Evolutionary conservation across 2,888 invertebrate species (phyloP).

Genomic region (Drosophila kuntzei): DNA sequence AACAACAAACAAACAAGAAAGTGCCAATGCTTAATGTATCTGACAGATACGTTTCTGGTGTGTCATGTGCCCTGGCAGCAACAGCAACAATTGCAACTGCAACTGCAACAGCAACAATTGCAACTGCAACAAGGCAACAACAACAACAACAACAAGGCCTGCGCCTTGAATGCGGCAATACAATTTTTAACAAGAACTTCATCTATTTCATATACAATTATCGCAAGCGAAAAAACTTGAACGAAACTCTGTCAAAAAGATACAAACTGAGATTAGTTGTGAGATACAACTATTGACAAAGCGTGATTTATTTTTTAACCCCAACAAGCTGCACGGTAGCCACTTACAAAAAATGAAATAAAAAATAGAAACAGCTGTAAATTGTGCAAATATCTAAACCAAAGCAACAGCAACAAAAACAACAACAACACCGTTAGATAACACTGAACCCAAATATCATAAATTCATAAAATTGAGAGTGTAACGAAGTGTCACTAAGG

Average conservation of each 20-base stretch:
- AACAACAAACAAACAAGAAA: slow-evolving; percentile 37
- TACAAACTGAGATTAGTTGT: slow-evolving; percentile 31
- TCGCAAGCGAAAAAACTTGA: slow-evolving; percentile 77
- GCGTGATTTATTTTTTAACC: slow-evolving; percentile 70
- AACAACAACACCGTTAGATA: slow-evolving; percentile 20
- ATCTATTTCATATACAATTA: slow-evolving; percentile 84
- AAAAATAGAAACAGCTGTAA: slow-evolving; percentile 71
- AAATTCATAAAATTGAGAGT: slow-evolving; percentile 60
- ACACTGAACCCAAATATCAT: slow-evolving; percentile 53
- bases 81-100: slow-evolving; percentile 22
- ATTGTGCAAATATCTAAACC: slow-evolving; percentile 73
- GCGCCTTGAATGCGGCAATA: slow-evolving; percentile 71
- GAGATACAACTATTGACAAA: slow-evolving; percentile 55
- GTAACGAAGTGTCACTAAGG: slow-evolving; percentile 24
- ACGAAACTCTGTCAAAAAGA: not conserved
- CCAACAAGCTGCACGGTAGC: slow-evolving; percentile 40
- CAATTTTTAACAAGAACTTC: slow-evolving; percentile 77
- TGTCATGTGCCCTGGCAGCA: slow-evolving; percentile 70
- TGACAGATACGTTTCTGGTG: slow-evolving; percentile 59
- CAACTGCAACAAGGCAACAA: slow-evolving; percentile 31
- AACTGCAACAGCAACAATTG: slow-evolving; percentile 21
- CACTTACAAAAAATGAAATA: not conserved
- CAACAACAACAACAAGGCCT: slow-evolving; percentile 31
- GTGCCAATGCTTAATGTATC: slow-evolving; percentile 63
- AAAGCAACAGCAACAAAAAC: slow-evolving; percentile 19